Conservation (phyloP, 2,113 vertebrate species). For the Lepidothrix coronata region DNA sequence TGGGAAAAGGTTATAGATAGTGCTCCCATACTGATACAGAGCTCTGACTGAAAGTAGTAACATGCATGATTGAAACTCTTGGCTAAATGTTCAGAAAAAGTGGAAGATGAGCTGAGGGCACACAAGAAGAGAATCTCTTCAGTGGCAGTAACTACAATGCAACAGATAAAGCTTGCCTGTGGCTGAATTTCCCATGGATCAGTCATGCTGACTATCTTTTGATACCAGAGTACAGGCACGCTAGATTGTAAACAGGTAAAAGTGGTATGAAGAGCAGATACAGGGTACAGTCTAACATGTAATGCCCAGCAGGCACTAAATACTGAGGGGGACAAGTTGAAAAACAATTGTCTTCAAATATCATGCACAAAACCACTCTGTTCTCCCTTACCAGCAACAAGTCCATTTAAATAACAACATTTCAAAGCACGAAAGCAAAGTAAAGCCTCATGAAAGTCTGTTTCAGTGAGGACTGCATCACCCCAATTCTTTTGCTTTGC, state of each 20-base stretch:
- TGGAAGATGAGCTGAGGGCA: background rate
- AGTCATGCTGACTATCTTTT: background rate
- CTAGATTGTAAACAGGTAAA: background rate
- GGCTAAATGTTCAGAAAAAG: background rate
- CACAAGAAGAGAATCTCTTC: background rate
- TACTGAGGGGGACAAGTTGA: background rate
- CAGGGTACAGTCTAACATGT: background rate
- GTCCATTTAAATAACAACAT: constrained; percentile 7
- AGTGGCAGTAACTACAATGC: background rate
- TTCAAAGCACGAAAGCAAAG: constrained; percentile 6
- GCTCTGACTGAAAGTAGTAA: background rate
- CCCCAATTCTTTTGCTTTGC: background rate
- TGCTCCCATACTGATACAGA: background rate
- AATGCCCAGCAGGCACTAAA: background rate
- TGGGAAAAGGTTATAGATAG: background rate
- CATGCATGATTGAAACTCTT: background rate
- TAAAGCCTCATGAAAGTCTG: background rate
- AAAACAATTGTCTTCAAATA: constrained; percentile 35
- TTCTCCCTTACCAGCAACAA: background rate
- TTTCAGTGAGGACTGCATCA: background rate
- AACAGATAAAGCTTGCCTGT: background rate
- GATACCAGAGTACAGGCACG: background rate
- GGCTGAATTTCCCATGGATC: background rate
- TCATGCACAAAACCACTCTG: background rate
- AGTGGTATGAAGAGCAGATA: background rate